Percentiles rank a stretch among this genome's conserved stretches.
phyloP scores from a whole-genome alignment of 2,797 vertebrate genomes.

The Channallabes apus region DNA sequence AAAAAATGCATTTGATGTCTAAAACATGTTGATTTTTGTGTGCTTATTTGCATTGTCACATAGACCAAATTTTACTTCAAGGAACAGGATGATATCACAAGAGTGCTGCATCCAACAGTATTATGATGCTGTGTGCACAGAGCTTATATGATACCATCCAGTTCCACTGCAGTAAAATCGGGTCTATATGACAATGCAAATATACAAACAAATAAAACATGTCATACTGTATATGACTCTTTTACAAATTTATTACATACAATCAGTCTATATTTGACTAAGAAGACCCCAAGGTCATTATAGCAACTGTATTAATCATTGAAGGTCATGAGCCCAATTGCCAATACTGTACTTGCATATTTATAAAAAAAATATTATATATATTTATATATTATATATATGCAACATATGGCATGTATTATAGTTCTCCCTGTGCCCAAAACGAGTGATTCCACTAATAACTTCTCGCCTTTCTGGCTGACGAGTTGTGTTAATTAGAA shows the following conservation, averaged over 20 bases:
- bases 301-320: not conserved
- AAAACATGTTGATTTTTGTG: slow-evolving; percentile 28
- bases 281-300: slow-evolving; percentile 36
- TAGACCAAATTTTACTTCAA: not conserved
- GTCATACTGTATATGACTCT: not conserved
- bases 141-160: not conserved
- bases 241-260: not conserved
- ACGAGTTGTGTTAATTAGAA: no score
- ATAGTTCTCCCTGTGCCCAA: no score
- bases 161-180: not conserved
- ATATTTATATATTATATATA: no score
- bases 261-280: not conserved
- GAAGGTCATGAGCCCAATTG: not conserved
- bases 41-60: not conserved
- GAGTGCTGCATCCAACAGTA: not conserved
- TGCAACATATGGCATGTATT: no score
- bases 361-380: not conserved
- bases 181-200: not conserved
- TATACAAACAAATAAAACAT: not conserved
- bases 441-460: no score
- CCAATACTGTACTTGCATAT: not conserved
- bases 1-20: slow-evolving; percentile 31
- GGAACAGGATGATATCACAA: not conserved
- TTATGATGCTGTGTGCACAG: not conserved
- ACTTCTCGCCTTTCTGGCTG: no score